phyloP scores from a whole-genome alignment of 92 coral and sea anemone species.

The Paramuricea clavata region DNA sequence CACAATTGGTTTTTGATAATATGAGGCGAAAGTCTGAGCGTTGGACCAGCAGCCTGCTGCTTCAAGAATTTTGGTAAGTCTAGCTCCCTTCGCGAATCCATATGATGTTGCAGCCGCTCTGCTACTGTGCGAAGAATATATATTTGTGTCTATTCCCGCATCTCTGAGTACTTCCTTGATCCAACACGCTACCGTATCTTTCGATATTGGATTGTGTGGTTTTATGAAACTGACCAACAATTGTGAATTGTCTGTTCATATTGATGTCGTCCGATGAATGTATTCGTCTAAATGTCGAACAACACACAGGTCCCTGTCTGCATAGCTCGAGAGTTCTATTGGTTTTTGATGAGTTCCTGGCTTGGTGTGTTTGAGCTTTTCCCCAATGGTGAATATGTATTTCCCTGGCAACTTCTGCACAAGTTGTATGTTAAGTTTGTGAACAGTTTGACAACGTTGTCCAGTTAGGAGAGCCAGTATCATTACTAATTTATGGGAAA shows the following conservation, averaged over 20 bases:
- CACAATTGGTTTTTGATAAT: slow-evolving; percentile 7
- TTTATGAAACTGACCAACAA: background rate
- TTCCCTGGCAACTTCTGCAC: background rate
- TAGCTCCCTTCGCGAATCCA: slow-evolving; percentile 1
- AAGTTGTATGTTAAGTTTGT: background rate
- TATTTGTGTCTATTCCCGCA: background rate
- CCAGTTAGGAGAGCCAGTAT: background rate
- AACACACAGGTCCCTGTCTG: background rate
- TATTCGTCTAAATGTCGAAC: slow-evolving; percentile 16
- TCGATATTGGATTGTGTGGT: background rate
- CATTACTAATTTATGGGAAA: background rate
- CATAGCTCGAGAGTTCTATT: background rate
- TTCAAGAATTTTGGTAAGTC: background rate
- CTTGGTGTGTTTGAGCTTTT: slow-evolving; percentile 14
- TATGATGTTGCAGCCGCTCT: slow-evolving; percentile 5
- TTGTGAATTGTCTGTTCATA: background rate
- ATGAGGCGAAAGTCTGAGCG: background rate
- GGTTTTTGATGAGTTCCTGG: slow-evolving; percentile 6
- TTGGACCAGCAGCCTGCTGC: slow-evolving; percentile 4
- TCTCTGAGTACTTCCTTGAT: background rate
- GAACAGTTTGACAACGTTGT: background rate
- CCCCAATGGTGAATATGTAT: background rate
- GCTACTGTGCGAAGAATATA: slow-evolving; percentile 10
- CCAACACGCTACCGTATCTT: background rate
- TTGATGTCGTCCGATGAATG: background rate